Evolutionary conservation across 2,888 invertebrate genomes (phyloP).

Genomic region (Acrocyrtus sp.): DNA sequence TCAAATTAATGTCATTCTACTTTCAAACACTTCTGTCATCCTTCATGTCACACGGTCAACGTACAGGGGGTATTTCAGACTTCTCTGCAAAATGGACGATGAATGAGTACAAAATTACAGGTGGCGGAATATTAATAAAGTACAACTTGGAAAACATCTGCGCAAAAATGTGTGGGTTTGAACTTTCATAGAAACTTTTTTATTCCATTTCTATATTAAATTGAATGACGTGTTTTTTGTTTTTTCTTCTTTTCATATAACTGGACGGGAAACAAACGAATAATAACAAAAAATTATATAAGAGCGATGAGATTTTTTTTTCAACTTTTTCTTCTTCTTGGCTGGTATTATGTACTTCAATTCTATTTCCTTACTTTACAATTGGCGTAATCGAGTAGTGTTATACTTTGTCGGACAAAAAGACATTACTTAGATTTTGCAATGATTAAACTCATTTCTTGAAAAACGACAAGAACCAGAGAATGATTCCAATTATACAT

Average conservation of each 20-base stretch:
- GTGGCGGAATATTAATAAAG: background rate
- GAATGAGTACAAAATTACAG: too few species aligned
- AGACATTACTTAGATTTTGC: conserved; percentile 51
- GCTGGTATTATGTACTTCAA: conserved; percentile 8
- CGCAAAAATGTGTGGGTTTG: background rate
- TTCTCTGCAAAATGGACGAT: too few species aligned
- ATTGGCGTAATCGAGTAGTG: conserved; percentile 51
- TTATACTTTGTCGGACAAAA: conserved; percentile 50
- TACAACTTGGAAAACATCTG: background rate
- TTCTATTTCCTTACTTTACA: conserved; percentile 19
- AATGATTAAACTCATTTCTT: conserved; percentile 55
- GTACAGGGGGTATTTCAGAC: too few species aligned
- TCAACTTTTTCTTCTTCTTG: conserved; percentile 40
- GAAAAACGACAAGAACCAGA: conserved; percentile 52
- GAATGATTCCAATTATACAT: conserved; percentile 49
- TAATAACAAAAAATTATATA: conserved; percentile 54
- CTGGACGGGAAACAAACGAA: conserved; percentile 60
- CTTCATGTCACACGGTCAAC: too few species aligned
- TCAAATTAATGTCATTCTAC: too few species aligned
- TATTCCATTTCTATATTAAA: conserved; percentile 43
- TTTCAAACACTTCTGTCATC: too few species aligned
- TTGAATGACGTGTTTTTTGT: conserved; percentile 50
- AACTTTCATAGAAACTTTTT: conserved; percentile 46
- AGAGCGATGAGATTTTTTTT: conserved; percentile 58
- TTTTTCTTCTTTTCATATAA: conserved; percentile 12